Evolutionary conservation across 2,113 vertebrate species (phyloP).

Genomic region (Perccottus glenii): DNA sequence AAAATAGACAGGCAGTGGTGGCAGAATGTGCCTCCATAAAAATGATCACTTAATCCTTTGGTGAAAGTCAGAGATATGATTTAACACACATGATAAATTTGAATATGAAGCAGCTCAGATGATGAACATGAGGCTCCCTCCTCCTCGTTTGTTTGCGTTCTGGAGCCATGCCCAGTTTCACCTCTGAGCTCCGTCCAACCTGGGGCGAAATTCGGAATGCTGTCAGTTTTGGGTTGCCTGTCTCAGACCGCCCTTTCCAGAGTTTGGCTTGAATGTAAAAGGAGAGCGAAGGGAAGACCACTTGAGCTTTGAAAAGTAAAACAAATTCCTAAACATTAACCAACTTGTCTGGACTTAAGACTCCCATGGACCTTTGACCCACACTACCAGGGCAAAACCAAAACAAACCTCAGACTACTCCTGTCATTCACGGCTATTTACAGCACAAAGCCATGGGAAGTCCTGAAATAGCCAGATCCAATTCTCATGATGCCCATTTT

Average conservation of each 20-base stretch:
- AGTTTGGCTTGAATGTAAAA: constrained; percentile 44
- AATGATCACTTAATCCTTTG: constrained; percentile 38
- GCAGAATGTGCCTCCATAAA: constrained; percentile 45
- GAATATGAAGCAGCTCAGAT: background rate
- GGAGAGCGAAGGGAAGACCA: constrained; percentile 44
- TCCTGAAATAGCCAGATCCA: constrained; percentile 59
- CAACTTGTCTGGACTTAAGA: constrained; percentile 43
- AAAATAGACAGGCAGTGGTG: constrained; percentile 57
- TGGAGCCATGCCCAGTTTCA: constrained; percentile 40
- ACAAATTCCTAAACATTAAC: constrained; percentile 56
- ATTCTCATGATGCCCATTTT: constrained; percentile 62
- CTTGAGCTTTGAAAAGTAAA: constrained; percentile 56
- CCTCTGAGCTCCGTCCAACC: constrained; percentile 48
- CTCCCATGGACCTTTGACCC: constrained; percentile 72
- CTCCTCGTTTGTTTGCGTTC: constrained; percentile 38
- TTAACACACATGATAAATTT: constrained; percentile 5
- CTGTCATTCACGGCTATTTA: constrained; percentile 64
- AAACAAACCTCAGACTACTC: constrained; percentile 68
- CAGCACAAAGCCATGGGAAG: constrained; percentile 55
- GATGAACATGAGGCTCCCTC: constrained; percentile 1
- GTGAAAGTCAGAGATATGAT: constrained; percentile 6
- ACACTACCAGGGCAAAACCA: constrained; percentile 51
- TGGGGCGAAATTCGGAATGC: constrained; percentile 55
- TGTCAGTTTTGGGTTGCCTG: constrained; percentile 54
- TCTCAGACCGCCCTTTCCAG: constrained; percentile 57